These are phyloP conservation scores for Trachelus tabidus DNA, from an alignment of 2,888 invertebrate genomes.

Conservation along the genomic window DNA sequence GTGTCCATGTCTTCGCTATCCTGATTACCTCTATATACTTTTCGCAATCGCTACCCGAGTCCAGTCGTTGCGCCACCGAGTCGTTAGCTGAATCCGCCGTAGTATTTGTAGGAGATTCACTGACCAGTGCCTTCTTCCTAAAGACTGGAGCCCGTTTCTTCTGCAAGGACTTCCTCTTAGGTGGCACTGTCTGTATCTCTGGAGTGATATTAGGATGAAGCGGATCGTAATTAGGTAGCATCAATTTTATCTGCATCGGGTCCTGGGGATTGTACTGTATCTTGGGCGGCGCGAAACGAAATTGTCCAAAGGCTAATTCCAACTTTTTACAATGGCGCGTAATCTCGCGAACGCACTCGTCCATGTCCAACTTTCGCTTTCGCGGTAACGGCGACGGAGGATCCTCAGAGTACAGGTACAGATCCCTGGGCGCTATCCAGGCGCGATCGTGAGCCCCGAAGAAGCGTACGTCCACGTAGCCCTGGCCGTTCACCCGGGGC, in stretches of 20 bases:
- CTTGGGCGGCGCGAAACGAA: constrained; percentile 54
- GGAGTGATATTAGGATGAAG: constrained; percentile 25
- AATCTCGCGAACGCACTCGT: constrained; percentile 57
- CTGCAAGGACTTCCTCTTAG: constrained; percentile 20
- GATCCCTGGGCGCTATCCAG: constrained; percentile 87
- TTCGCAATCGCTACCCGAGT: constrained; percentile 13
- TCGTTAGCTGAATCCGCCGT: constrained; percentile 16
- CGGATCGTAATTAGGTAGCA: constrained; percentile 60
- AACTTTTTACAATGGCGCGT: constrained; percentile 57
- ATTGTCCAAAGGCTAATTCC: constrained; percentile 56
- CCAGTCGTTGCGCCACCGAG: constrained; percentile 5
- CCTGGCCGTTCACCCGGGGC: constrained; percentile 73
- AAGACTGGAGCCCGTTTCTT: constrained; percentile 25
- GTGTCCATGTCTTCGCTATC: background rate
- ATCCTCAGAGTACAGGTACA: constrained; percentile 82
- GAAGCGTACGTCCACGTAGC: constrained; percentile 89
- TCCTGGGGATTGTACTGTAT: constrained; percentile 59
- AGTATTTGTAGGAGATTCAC: background rate
- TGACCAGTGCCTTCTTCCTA: constrained; percentile 7
- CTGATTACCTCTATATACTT: constrained; percentile 1
- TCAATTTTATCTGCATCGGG: constrained; percentile 54
- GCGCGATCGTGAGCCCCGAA: constrained; percentile 96
- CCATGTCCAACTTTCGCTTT: constrained; percentile 58
- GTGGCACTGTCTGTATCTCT: background rate
- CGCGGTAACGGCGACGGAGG: constrained; percentile 56